phyloP scores from a whole-genome alignment of 2,113 vertebrate genomes.

The Paramisgurnus dabryanus region DNA sequence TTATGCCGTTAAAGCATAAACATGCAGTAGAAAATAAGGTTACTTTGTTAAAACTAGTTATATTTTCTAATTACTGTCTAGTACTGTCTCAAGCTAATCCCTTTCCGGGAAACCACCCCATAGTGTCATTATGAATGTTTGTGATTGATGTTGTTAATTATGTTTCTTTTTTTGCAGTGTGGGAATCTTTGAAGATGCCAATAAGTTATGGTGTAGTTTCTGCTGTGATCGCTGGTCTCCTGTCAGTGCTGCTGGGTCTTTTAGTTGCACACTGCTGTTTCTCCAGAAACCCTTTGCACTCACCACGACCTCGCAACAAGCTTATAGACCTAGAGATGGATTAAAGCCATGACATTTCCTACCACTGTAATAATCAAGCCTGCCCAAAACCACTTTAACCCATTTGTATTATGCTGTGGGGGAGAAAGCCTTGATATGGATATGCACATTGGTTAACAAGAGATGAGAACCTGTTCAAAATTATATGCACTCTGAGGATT shows the following conservation, averaged over 20 bases:
- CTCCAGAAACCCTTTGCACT: slow-evolving; percentile 84
- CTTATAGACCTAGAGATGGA: slow-evolving; percentile 96
- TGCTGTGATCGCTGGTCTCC: slow-evolving; percentile 81
- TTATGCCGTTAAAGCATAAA: no score
- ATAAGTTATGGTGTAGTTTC: slow-evolving; percentile 85
- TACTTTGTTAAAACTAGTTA: no score
- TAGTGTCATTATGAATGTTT: neutral
- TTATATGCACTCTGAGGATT: neutral
- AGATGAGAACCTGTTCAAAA: neutral
- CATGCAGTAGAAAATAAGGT: no score
- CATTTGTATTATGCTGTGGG: neutral
- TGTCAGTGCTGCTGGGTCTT: slow-evolving; percentile 92
- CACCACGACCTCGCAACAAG: slow-evolving; percentile 79
- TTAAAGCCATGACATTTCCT: slow-evolving; percentile 67
- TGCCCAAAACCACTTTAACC: slow-evolving; percentile 14
- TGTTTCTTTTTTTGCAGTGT: slow-evolving; percentile 73
- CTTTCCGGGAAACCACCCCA: no score
- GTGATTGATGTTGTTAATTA: neutral
- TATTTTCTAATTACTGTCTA: no score
- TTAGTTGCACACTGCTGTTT: slow-evolving; percentile 88
- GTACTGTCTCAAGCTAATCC: no score
- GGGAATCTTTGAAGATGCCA: slow-evolving; percentile 90
- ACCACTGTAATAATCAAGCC: slow-evolving; percentile 23
- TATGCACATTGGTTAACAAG: slow-evolving; percentile 3
- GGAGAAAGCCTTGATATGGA: neutral